Conservation (phyloP, 2,113 vertebrate genomes). For the Dolichallabes microphthalmus region DNA sequence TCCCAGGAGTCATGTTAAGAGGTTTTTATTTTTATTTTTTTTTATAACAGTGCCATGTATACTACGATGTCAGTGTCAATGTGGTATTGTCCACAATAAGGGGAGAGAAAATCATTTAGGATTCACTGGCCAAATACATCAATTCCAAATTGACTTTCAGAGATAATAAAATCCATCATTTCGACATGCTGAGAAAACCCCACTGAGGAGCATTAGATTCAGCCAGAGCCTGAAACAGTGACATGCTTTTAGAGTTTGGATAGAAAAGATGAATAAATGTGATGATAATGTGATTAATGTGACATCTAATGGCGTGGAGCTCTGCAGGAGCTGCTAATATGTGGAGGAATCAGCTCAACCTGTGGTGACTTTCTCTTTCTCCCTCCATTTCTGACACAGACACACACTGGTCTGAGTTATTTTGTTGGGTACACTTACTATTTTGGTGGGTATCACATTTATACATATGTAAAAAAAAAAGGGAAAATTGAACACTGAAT, state of each 20-base stretch:
- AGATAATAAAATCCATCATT: conserved; percentile 9
- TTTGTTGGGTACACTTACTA: conserved; percentile 9
- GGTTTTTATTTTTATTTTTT: too few species aligned
- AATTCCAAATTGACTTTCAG: conserved; percentile 7
- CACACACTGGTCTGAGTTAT: not conserved
- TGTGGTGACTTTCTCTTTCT: not conserved
- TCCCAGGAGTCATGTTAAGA: not conserved
- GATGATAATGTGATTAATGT: conserved; percentile 31
- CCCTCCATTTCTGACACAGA: not conserved
- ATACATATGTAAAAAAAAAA: conserved; percentile 1
- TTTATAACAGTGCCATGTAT: not conserved
- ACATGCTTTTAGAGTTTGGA: conserved; percentile 18
- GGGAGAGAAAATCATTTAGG: not conserved
- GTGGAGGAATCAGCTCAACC: not conserved
- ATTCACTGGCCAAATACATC: conserved; percentile 9
- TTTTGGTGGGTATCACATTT: conserved; percentile 39
- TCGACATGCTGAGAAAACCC: conserved; percentile 11
- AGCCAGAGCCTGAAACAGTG: conserved; percentile 15
- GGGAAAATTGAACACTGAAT: not conserved
- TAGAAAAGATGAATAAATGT: conserved; percentile 25
- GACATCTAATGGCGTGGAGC: conserved; percentile 30
- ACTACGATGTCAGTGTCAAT: not conserved
- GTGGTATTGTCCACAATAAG: not conserved
- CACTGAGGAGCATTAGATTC: not conserved
- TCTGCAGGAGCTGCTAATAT: conserved; percentile 15